Percentiles rank a stretch among this genome's conserved stretches.
Conservation (phyloP, 23 tunicate genomes). For the Ascidia mentula region DNA sequence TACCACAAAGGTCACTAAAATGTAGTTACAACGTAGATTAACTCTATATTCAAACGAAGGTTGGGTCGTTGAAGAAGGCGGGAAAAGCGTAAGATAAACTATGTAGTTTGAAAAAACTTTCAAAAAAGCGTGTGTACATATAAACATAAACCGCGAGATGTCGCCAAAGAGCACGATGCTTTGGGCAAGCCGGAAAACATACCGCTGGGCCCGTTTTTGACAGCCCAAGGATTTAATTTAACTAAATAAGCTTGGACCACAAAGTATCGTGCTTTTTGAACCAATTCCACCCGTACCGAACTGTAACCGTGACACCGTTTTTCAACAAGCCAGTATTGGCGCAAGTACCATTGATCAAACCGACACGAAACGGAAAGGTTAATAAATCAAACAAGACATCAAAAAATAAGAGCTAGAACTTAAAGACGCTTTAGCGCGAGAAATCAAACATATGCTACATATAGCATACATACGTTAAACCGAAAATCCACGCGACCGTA, state of each 20-base stretch:
- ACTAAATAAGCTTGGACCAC: not conserved
- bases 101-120: no score
- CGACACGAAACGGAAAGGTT: not conserved
- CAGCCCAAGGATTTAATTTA: no score
- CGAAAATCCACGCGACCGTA: not conserved
- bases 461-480: not conserved
- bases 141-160: not conserved
- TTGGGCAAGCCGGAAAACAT: constrained; percentile 3
- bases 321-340: not conserved
- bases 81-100: not conserved
- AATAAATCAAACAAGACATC: not conserved
- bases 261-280: constrained; percentile 9
- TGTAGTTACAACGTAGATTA: constrained; percentile 24
- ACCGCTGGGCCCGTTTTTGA: not conserved
- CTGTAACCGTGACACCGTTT: not conserved
- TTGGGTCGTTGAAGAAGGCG: not conserved
- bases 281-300: not conserved
- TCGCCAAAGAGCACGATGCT: constrained; percentile 35
- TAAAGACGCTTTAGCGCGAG: not conserved
- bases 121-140: no score
- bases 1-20: constrained; percentile 23
- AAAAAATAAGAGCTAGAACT: not conserved
- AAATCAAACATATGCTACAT: not conserved
- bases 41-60: not conserved
- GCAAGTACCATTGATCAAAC: not conserved